These are phyloP conservation scores for Agapornis roseicollis DNA, from an alignment of 2,113 vertebrate species.

Conservation along the genomic window DNA sequence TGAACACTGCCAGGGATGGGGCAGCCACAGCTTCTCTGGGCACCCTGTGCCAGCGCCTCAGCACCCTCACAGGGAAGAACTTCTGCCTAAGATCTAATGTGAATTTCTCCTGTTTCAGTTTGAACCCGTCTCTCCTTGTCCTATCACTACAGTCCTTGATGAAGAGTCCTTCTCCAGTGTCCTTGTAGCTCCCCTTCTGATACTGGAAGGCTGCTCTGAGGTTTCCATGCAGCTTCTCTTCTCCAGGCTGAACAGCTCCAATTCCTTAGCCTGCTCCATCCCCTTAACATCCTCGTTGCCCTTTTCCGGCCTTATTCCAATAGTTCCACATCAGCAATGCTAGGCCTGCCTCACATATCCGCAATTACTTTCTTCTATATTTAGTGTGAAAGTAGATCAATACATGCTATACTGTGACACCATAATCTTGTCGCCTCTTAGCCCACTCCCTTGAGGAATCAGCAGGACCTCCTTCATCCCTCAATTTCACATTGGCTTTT, in stretches of 20 bases:
- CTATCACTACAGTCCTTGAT: not conserved
- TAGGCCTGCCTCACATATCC: not conserved
- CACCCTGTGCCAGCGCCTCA: not conserved
- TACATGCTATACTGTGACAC: not conserved
- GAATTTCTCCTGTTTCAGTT: not conserved
- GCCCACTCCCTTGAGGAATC: not conserved
- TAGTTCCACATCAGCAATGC: not conserved
- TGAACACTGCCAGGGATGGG: not conserved
- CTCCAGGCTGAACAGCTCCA: not conserved
- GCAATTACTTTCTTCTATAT: not conserved
- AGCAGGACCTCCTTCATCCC: not conserved
- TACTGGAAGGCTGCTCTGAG: not conserved
- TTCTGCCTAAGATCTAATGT: not conserved
- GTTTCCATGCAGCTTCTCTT: not conserved
- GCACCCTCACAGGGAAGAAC: not conserved
- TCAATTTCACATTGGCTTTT: not conserved
- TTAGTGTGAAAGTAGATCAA: not conserved
- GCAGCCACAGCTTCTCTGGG: not conserved
- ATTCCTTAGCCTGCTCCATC: not conserved
- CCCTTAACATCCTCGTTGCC: not conserved
- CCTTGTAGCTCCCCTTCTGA: not conserved
- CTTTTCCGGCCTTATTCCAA: not conserved
- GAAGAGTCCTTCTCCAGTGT: not conserved
- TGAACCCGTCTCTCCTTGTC: not conserved
- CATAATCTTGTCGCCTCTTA: not conserved